Percentiles rank a stretch among this genome's conserved stretches.
These are phyloP conservation scores for Homalodisca vitripennis DNA, from an alignment of 1,140 invertebrate genomes.

Conservation along the genomic window DNA sequence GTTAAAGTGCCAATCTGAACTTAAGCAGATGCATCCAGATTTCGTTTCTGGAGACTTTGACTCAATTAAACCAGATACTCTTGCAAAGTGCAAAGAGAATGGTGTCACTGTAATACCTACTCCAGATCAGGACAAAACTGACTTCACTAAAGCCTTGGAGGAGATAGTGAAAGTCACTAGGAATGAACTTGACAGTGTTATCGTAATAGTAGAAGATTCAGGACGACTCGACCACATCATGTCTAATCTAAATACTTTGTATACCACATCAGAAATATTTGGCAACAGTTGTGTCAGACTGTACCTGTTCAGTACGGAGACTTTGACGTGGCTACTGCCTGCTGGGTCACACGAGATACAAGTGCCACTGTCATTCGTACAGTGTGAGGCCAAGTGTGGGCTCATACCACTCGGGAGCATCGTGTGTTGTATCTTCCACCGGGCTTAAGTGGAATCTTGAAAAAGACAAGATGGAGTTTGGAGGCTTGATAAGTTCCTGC, in stretches of 20 bases:
- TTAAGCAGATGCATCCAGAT: slow-evolving; percentile 2
- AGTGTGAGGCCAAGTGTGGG: background rate
- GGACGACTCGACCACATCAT: slow-evolving; percentile 6
- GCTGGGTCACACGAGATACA: background rate
- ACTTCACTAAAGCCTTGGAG: slow-evolving; percentile 11
- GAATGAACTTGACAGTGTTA: background rate
- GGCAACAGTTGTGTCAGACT: background rate
- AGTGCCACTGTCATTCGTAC: background rate
- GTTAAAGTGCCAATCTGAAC: background rate
- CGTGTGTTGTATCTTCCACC: background rate
- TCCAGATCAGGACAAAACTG: slow-evolving; percentile 4
- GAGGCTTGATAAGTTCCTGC: background rate
- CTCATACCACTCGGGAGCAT: background rate
- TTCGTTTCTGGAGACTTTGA: slow-evolving; percentile 1
- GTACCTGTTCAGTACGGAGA: background rate
- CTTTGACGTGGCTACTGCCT: background rate
- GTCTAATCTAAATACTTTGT: slow-evolving; percentile 4
- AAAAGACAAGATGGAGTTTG: slow-evolving; percentile 9
- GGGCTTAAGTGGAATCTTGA: slow-evolving; percentile 5
- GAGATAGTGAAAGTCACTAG: background rate
- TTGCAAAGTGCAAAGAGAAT: background rate
- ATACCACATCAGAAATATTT: background rate
- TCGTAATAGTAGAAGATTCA: background rate
- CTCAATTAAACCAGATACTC: background rate
- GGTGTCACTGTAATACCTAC: background rate